Base-by-base conservation (phyloP, 2,888 invertebrate species). In the Ennomos erosarius region DNA sequence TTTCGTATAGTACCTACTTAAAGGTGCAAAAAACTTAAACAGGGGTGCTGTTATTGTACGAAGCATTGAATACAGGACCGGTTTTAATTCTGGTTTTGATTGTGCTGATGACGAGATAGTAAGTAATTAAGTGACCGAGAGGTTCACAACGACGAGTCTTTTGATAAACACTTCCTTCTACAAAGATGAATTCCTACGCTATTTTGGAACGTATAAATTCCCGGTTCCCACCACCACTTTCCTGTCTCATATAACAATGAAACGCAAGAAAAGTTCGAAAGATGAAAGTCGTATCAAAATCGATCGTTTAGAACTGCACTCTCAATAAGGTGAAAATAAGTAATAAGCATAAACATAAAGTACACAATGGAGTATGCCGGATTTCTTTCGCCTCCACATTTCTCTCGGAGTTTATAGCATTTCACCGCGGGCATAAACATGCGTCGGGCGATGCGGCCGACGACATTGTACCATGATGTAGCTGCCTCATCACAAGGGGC, bases 391-490 rank as follows among this genome's bases (percentile, higher is more conserved):
- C 84, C 83, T 87, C 84, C 83, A 84, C 85, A 82, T 87, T 85
- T 88, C 86, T 83, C 84, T 84, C 62, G 73, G 74, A 83, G 86
- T 89, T 89, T 89, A 90, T 90, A 85, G 87, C 88, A 88, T 88
- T 88, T 90, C 87, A 85, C 81, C 85, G 82, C 76, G 82, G 83
- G 74, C 81, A 84, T 90, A 90, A 90, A 90, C 82, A 84, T 82
- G 78, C 80, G 83, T 73, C 76, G 79, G 77, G 82, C 82, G 78
- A 83, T 84, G 86, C 82, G 84, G 82, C 84, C 82, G 84, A 85
- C 83, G 90, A 91, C 90, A 90, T 88, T 89, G 90, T 90, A 80
- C 80, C 85, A 89, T 89, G 91, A 90, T 90, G 90, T 88, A 87
- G 86, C 87, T 79, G 87, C 83, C 87, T 91, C 91, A 90, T 92